Percentiles rank a stretch among this genome's conserved stretches.
Evolutionary conservation across 2,888 invertebrate genomes (phyloP).

Genomic region (Caenorhabditis sp.): DNA sequence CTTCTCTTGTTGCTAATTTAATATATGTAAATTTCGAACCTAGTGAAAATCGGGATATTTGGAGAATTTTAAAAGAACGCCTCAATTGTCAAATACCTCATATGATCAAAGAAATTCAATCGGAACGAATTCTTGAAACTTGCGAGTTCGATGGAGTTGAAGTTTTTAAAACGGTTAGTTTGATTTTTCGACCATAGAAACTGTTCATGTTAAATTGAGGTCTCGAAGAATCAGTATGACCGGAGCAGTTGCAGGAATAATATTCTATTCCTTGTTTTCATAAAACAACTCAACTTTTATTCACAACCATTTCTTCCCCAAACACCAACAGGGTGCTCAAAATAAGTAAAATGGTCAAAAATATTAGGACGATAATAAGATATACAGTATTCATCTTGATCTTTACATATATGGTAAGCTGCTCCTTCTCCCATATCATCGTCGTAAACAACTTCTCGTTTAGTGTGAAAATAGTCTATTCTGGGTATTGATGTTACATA

Average conservation of each 20-base stretch:
- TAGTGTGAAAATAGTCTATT: background rate
- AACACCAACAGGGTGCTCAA: background rate
- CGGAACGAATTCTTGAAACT: constrained; percentile 12
- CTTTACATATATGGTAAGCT: background rate
- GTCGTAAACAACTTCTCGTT: background rate
- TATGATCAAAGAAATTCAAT: background rate
- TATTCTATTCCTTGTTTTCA: too few species aligned
- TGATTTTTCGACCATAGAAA: too few species aligned
- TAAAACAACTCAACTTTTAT: too few species aligned
- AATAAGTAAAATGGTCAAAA: background rate
- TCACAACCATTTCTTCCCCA: background rate
- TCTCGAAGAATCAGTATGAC: too few species aligned
- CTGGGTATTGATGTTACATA: background rate
- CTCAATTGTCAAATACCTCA: background rate
- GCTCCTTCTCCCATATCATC: background rate
- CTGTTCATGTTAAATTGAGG: too few species aligned
- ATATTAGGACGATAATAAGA: background rate
- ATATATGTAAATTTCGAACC: constrained; percentile 47
- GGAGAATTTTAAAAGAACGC: constrained; percentile 27
- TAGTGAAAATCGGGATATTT: background rate
- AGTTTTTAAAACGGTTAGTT: constrained; percentile 25
- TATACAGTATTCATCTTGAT: background rate
- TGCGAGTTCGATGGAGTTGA: constrained; percentile 36
- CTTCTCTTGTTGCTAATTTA: constrained; percentile 61
- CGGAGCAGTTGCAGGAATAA: too few species aligned